phyloP scores from a whole-genome alignment of 2,113 vertebrate genomes.

The Dipodomys spectabilis region DNA sequence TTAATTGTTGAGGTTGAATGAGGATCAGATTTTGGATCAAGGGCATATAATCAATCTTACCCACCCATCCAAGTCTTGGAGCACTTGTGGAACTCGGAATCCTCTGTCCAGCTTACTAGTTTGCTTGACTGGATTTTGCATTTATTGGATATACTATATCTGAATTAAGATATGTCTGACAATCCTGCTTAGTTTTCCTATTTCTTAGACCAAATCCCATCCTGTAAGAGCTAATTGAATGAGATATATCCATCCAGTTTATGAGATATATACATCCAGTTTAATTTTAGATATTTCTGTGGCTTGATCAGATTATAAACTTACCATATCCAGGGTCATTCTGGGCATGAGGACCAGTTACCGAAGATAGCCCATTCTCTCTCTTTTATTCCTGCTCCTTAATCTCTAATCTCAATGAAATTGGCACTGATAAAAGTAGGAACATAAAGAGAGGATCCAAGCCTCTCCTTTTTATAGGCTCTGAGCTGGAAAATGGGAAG shows the following conservation, averaged over 20 bases:
- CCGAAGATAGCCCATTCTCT: not conserved
- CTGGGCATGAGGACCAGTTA: not conserved
- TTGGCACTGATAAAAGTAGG: not conserved
- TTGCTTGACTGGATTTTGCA: not conserved
- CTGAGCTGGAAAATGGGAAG: not conserved
- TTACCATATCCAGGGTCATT: not conserved
- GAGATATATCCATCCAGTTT: not conserved
- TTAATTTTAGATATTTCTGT: not conserved
- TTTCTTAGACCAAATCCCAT: not conserved
- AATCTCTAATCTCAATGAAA: not conserved
- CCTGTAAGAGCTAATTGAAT: not conserved
- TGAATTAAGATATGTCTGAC: not conserved
- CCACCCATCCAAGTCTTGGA: not conserved
- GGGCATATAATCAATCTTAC: fast-evolving
- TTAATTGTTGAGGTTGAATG: not conserved
- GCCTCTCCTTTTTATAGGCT: not conserved
- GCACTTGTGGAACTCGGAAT: not conserved
- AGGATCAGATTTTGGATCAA: not conserved
- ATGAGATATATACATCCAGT: not conserved
- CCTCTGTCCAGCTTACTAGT: not conserved
- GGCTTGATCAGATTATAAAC: not conserved
- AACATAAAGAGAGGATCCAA: not conserved
- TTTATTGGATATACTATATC: not conserved
- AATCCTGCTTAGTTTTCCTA: not conserved
- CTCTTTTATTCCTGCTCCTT: not conserved